Evolutionary conservation across 2,888 invertebrate species (phyloP).

Genomic region (Halocaridina rubra): DNA sequence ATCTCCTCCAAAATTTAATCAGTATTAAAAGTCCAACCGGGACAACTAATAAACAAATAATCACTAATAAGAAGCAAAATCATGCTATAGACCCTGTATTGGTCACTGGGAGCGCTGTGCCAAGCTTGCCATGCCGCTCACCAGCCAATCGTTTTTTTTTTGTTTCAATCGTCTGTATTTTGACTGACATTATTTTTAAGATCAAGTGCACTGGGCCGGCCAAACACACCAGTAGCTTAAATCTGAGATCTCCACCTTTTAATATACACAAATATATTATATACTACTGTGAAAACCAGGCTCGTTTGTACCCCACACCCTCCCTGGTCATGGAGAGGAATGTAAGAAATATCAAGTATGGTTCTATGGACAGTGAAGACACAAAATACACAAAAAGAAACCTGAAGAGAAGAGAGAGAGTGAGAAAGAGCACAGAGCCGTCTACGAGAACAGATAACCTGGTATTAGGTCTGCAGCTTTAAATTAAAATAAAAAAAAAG

Average conservation of each 20-base stretch:
- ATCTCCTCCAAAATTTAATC: constrained; percentile 35
- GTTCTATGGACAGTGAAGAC: neutral
- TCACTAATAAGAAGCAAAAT: neutral
- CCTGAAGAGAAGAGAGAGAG: neutral
- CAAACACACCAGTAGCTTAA: constrained; percentile 13
- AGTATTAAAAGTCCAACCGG: constrained; percentile 50
- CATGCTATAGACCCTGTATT: constrained; percentile 62
- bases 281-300: neutral
- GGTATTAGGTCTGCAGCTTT: neutral
- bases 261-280: neutral
- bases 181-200: neutral
- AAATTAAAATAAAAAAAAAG: neutral
- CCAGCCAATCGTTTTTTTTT: constrained; percentile 53
- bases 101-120: constrained; percentile 64
- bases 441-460: constrained; percentile 3
- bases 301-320: neutral
- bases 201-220: constrained; percentile 17
- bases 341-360: neutral
- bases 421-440: neutral
- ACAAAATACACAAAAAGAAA: neutral
- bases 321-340: neutral
- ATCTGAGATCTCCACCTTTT: constrained; percentile 12
- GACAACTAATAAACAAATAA: constrained; percentile 27
- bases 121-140: constrained; percentile 62
- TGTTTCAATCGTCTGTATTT: neutral